phyloP scores from a whole-genome alignment of 2,888 invertebrate species.

The Mimachlamys varia region DNA sequence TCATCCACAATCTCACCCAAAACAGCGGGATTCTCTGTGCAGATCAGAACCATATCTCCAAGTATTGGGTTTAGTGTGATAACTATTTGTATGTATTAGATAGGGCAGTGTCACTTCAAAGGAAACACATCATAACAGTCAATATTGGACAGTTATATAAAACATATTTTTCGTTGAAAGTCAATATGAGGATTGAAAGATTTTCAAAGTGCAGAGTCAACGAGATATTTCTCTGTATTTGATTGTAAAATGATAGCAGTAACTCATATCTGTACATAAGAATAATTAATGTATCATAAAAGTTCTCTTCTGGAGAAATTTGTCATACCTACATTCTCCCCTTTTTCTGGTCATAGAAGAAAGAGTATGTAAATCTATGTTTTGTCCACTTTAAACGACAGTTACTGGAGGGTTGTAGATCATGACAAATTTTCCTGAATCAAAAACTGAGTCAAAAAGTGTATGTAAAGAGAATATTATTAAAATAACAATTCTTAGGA shows the following conservation, averaged over 20 bases:
- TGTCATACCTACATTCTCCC: too few relatives aligned
- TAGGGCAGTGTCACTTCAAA: not conserved
- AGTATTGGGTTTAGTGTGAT: not conserved
- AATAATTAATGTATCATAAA: too few relatives aligned
- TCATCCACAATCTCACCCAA: not conserved
- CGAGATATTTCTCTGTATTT: too few relatives aligned
- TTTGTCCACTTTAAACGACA: too few relatives aligned
- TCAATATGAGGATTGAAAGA: not conserved
- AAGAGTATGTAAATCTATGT: too few relatives aligned
- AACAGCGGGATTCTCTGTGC: not conserved
- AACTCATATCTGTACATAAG: too few relatives aligned
- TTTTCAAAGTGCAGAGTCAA: not conserved
- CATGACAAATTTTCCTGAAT: too few relatives aligned
- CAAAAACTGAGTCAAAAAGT: too few relatives aligned
- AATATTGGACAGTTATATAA: not conserved
- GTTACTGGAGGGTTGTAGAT: too few relatives aligned
- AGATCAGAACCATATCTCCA: not conserved
- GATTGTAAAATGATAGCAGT: too few relatives aligned
- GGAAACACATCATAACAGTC: not conserved
- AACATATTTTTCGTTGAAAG: not conserved
- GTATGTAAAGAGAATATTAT: not conserved
- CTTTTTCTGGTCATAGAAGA: too few relatives aligned
- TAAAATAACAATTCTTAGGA: not conserved
- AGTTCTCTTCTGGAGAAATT: too few relatives aligned
- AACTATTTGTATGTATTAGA: not conserved